phyloP scores from a whole-genome alignment of 92 coral and sea anemone genomes.

The Diadumene lineata region DNA sequence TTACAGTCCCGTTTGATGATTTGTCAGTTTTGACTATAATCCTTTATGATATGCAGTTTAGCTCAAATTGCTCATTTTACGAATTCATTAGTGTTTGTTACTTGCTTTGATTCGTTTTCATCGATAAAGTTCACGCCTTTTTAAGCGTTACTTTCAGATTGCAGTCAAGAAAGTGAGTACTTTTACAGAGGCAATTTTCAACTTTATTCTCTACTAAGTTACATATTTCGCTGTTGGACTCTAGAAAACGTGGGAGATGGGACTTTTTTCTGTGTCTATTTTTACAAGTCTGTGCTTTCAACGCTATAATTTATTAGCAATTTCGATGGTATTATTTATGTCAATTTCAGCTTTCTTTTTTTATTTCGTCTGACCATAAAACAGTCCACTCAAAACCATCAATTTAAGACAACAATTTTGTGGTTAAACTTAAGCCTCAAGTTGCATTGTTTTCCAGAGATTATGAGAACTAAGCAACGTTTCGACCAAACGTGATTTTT shows the following conservation, averaged over 20 bases:
- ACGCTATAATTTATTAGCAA: neutral
- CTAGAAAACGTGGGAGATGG: neutral
- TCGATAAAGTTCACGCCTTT: neutral
- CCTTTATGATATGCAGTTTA: neutral
- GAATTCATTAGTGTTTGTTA: neutral
- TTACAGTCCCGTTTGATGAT: constrained; percentile 3
- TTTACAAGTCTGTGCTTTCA: neutral
- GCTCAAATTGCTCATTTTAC: neutral
- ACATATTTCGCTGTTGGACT: neutral
- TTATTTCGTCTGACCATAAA: neutral
- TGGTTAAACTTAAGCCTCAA: constrained; percentile 10
- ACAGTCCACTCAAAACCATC: constrained; percentile 1
- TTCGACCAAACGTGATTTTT: neutral
- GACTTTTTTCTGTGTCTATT: no score
- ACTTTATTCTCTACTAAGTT: no score
- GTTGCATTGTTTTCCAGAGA: constrained; percentile 18
- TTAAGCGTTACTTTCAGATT: neutral
- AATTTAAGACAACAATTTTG: constrained; percentile 9
- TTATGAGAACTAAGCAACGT: constrained; percentile 9
- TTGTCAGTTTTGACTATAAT: constrained; percentile 2
- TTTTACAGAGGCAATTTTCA: no score
- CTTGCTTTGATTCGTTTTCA: neutral
- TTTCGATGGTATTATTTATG: no score
- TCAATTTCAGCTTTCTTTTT: neutral
- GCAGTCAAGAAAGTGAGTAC: neutral